Evolutionary conservation across 2,797 vertebrate genomes (phyloP).

Genomic region (Setipinna tenuifilis): DNA sequence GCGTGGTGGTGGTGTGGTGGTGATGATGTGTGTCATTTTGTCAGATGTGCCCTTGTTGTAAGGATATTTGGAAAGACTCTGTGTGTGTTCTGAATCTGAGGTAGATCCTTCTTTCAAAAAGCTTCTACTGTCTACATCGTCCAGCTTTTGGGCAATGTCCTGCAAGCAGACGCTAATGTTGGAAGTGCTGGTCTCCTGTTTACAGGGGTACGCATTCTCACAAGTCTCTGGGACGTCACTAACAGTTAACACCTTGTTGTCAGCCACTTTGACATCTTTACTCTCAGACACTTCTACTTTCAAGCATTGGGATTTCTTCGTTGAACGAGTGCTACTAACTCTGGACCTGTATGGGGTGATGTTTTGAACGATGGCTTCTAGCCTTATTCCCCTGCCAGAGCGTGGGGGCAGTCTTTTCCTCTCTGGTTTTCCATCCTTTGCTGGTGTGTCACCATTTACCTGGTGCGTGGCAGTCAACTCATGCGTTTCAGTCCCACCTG

Average conservation of each 20-base stretch:
- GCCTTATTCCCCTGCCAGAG: constrained; percentile 67
- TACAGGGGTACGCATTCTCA: constrained; percentile 35
- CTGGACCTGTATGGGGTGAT: constrained; percentile 72
- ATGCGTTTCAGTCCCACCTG: constrained; percentile 42
- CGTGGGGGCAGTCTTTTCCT: constrained; percentile 71
- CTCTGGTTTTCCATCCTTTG: constrained; percentile 58
- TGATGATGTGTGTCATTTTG: constrained; percentile 40
- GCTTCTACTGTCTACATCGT: constrained; percentile 52
- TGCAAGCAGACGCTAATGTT: constrained; percentile 38
- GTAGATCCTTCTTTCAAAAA: constrained; percentile 68
- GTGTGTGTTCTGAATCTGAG: constrained; percentile 63
- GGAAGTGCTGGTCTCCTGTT: constrained; percentile 51
- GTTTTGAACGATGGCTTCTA: constrained; percentile 78
- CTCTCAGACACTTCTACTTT: constrained; percentile 37
- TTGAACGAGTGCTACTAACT: constrained; percentile 58
- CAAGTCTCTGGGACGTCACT: constrained; percentile 23
- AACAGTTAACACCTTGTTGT: constrained; percentile 28
- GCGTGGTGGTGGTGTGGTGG: not conserved
- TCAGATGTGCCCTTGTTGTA: constrained; percentile 52
- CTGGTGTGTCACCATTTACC: constrained; percentile 60
- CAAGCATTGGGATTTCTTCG: constrained; percentile 57
- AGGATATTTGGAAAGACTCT: constrained; percentile 51
- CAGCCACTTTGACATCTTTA: constrained; percentile 24
- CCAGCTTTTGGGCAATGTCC: constrained; percentile 50
- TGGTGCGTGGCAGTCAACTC: constrained; percentile 43